Conservation (phyloP, 2,797 vertebrate species). For the Microtus californicus region DNA sequence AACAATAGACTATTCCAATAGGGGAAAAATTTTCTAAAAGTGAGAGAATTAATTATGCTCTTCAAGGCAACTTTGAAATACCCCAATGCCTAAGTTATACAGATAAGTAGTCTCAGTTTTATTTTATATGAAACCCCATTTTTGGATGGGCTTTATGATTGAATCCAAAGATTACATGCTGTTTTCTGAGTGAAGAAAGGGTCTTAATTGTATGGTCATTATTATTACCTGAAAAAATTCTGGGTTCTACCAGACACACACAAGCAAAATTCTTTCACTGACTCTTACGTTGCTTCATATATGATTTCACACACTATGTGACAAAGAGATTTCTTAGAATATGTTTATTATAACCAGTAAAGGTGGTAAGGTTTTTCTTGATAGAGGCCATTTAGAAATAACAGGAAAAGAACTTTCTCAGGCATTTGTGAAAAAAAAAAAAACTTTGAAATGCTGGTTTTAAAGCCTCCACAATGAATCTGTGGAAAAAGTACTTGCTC, state of each 20-base stretch:
- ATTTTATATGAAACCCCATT: neutral
- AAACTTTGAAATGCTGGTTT: neutral
- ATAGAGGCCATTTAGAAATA: neutral
- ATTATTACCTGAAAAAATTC: neutral
- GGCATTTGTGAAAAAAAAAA: neutral
- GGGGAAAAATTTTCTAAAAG: neutral
- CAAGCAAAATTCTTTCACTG: neutral
- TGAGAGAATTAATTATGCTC: neutral
- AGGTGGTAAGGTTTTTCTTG: neutral
- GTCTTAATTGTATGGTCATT: neutral
- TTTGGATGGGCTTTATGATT: neutral
- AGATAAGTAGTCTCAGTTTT: neutral
- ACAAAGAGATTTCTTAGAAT: slow-evolving; percentile 20
- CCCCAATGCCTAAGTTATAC: neutral
- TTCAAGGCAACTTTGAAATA: neutral
- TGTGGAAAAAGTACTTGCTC: neutral
- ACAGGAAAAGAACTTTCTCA: neutral
- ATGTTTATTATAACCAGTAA: neutral
- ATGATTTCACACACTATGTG: neutral
- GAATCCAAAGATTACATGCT: neutral
- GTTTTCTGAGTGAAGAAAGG: neutral
- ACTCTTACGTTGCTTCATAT: neutral
- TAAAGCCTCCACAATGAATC: neutral
- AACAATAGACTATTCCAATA: neutral
- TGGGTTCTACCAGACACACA: neutral